Percentiles rank a stretch among this genome's conserved stretches.
Evolutionary conservation across 2,888 invertebrate species (phyloP).

Genomic region (Drosophila engyochracea): DNA sequence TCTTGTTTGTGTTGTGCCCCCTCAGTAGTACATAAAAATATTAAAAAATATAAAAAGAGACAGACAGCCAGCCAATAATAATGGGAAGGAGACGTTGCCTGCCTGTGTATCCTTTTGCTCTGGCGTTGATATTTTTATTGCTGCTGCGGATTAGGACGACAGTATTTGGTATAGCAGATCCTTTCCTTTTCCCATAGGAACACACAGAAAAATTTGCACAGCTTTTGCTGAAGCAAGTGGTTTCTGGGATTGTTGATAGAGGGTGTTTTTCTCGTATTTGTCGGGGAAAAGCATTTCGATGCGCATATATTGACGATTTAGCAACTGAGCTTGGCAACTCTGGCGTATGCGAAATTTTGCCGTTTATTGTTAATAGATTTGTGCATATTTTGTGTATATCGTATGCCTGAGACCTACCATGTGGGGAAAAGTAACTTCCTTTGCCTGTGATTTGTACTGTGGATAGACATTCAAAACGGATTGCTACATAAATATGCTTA

Average conservation of each 20-base stretch:
- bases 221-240: constrained; percentile 38
- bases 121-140: constrained; percentile 77
- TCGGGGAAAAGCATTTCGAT: neutral
- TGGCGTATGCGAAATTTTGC: constrained; percentile 63
- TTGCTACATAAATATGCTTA: constrained; percentile 18
- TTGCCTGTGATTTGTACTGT: constrained; percentile 26
- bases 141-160: constrained; percentile 61
- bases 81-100: constrained; percentile 14
- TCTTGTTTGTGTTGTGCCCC: constrained; percentile 41
- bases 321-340: constrained; percentile 30
- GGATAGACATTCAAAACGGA: constrained; percentile 20
- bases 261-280: neutral
- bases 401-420: constrained; percentile 4
- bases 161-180: constrained; percentile 34
- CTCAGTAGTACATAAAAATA: constrained; percentile 68
- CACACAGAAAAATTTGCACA: constrained; percentile 41
- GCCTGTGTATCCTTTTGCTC: constrained; percentile 33
- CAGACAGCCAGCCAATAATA: constrained; percentile 59
- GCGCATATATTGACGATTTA: constrained; percentile 49
- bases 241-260: constrained; percentile 22
- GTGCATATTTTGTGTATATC: constrained; percentile 32
- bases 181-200: constrained; percentile 30
- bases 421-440: constrained; percentile 2
- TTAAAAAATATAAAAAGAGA: constrained; percentile 58
- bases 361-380: constrained; percentile 47